phyloP scores from a whole-genome alignment of 2,888 invertebrate genomes.

The Cantharis flavilabris region DNA sequence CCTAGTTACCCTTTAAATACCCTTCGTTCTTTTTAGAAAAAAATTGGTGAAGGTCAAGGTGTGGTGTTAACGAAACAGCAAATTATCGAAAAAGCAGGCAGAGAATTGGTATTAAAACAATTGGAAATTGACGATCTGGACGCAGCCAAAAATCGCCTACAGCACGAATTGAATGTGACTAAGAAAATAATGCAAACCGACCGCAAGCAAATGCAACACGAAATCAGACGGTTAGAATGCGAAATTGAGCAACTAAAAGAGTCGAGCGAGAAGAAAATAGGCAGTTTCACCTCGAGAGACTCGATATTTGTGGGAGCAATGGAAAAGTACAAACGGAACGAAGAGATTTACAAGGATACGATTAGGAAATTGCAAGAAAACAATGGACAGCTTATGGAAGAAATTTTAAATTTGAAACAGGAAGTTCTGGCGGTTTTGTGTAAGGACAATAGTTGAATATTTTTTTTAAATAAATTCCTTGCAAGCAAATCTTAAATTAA shows the following conservation, averaged over 20 bases:
- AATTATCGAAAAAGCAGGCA: neutral
- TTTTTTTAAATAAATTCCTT: neutral
- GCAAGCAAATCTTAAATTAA: neutral
- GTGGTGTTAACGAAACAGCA: neutral
- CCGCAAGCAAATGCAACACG: neutral
- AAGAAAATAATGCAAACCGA: neutral
- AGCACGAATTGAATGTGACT: neutral
- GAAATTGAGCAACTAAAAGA: neutral
- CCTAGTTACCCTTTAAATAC: neutral
- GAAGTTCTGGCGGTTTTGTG: constrained; percentile 1
- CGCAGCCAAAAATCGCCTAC: neutral
- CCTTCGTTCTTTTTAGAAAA: neutral
- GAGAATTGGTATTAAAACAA: neutral
- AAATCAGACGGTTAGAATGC: constrained; percentile 10
- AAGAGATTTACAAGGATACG: constrained; percentile 25
- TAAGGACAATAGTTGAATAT: neutral
- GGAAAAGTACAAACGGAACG: constrained; percentile 24
- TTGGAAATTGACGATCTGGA: neutral
- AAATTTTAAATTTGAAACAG: constrained; percentile 23
- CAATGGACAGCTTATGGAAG: constrained; percentile 21
- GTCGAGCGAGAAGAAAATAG: neutral
- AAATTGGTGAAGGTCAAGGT: neutral
- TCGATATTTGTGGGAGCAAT: neutral
- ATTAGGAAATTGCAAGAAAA: constrained; percentile 29
- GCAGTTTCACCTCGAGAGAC: constrained; percentile 18